Percentiles rank a stretch among this genome's conserved stretches.
phyloP scores from a whole-genome alignment of 2,797 vertebrate genomes.

The Oreochromis mossambicus region DNA sequence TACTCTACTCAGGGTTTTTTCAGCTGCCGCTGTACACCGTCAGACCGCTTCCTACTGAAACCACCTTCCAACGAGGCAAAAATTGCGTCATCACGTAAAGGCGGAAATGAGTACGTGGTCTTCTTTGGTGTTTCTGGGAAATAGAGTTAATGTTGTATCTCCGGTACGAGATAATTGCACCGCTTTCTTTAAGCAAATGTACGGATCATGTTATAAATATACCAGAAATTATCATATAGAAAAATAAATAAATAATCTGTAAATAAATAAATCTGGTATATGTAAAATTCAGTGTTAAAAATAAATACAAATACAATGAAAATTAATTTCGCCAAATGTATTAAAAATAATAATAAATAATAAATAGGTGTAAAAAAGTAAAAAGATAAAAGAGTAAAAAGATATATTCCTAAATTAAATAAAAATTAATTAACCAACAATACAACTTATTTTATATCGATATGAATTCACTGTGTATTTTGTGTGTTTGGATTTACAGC shows the following conservation, averaged over 20 bases:
- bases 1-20: neutral
- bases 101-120: neutral
- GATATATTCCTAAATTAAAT: neutral
- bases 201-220: neutral
- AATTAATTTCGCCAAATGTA: too few species aligned
- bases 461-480: neutral
- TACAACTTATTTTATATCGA: neutral
- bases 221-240: neutral
- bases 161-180: neutral
- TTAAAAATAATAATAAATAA: neutral
- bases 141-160: slow-evolving; percentile 27
- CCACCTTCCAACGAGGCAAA: slow-evolving; percentile 83
- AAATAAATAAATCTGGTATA: neutral
- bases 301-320: neutral
- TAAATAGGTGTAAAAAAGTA: neutral
- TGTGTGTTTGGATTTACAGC: neutral
- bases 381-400: neutral
- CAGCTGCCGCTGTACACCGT: neutral
- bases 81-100: slow-evolving; percentile 74
- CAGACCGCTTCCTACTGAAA: slow-evolving; percentile 60
- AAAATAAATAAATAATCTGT: neutral
- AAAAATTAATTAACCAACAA: neutral
- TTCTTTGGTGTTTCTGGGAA: slow-evolving; percentile 34
- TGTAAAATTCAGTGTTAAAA: neutral
- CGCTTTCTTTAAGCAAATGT: neutral